A percentile compares a stretch with the other conserved stretches of the same genome.
Conservation (phyloP, 2,113 vertebrate species). For the Leptobrachium ailaonicum region DNA sequence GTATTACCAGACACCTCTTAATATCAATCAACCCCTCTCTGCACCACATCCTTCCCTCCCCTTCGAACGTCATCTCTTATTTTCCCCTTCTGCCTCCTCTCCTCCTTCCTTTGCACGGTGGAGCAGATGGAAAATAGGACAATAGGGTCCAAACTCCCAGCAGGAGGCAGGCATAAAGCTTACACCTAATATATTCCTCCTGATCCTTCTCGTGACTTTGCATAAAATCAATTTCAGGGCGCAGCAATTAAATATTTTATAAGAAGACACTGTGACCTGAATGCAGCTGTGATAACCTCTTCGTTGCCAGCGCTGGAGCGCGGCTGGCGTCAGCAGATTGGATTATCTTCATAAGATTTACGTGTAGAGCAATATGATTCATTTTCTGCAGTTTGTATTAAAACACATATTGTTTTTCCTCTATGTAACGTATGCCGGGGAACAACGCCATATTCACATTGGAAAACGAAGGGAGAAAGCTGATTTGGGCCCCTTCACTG, state of each 20-base stretch:
- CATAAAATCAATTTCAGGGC: constrained; percentile 51
- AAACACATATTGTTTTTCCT: too few relatives aligned
- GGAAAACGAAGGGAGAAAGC: too few relatives aligned
- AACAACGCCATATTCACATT: too few relatives aligned
- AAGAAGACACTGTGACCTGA: constrained; percentile 24
- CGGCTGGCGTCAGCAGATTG: background rate
- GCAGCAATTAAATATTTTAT: constrained; percentile 48
- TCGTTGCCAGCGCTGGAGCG: background rate
- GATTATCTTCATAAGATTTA: background rate
- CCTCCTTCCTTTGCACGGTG: constrained; percentile 39
- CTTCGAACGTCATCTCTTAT: constrained; percentile 22
- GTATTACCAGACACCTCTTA: constrained; percentile 47
- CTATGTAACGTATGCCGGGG: too few relatives aligned
- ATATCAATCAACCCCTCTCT: constrained; percentile 47
- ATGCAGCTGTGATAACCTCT: constrained; percentile 22
- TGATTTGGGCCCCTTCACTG: too few relatives aligned
- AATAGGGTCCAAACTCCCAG: constrained; percentile 37
- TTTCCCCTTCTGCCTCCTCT: background rate
- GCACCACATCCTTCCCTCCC: constrained; percentile 20
- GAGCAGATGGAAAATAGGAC: constrained; percentile 53
- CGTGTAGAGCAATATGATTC: too few relatives aligned
- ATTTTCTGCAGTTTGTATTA: too few relatives aligned
- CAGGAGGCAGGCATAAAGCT: constrained; percentile 21
- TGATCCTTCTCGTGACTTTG: constrained; percentile 43
- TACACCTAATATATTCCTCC: constrained; percentile 46